Percentiles rank a stretch among this genome's conserved stretches.
Conservation (phyloP, 2,888 invertebrate species). For the Ischnus inquisitorius region DNA sequence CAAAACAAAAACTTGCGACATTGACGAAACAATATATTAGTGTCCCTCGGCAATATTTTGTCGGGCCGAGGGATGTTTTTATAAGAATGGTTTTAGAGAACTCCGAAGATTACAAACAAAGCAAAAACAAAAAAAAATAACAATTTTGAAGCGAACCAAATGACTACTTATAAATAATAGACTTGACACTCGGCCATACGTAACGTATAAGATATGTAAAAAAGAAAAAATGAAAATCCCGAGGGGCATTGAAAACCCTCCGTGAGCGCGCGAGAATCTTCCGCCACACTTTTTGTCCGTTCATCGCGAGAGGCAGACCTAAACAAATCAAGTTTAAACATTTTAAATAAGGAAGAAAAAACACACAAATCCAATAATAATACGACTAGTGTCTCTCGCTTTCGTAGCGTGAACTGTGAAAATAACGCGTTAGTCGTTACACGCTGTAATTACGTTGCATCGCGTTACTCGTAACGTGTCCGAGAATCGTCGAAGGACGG, state of each 20-base stretch:
- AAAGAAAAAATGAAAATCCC: conserved; percentile 62
- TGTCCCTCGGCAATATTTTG: conserved; percentile 84
- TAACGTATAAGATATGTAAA: conserved; percentile 68
- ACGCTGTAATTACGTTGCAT: not conserved
- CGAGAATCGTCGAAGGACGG: too few relatives aligned
- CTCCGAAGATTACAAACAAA: conserved; percentile 74
- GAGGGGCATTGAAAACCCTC: conserved; percentile 66
- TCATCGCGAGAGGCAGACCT: conserved; percentile 69
- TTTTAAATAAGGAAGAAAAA: conserved; percentile 61
- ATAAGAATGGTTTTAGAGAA: conserved; percentile 82
- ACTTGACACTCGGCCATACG: conserved; percentile 82
- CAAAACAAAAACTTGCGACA: conserved; percentile 73
- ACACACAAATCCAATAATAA: not conserved
- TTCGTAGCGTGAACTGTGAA: too few relatives aligned
- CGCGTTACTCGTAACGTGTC: not conserved
- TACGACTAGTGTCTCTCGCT: too few relatives aligned
- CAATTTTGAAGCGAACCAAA: conserved; percentile 80
- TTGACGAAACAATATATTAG: conserved; percentile 80
- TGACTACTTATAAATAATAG: conserved; percentile 76
- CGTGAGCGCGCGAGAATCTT: conserved; percentile 72
- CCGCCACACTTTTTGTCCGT: conserved; percentile 78
- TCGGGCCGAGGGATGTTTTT: conserved; percentile 84
- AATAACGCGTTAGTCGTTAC: too few relatives aligned
- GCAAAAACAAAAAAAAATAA: conserved; percentile 63
- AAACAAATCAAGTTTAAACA: conserved; percentile 56